Conservation (phyloP, 2,797 vertebrate genomes). For the Periophthalmus magnuspinnatus region DNA sequence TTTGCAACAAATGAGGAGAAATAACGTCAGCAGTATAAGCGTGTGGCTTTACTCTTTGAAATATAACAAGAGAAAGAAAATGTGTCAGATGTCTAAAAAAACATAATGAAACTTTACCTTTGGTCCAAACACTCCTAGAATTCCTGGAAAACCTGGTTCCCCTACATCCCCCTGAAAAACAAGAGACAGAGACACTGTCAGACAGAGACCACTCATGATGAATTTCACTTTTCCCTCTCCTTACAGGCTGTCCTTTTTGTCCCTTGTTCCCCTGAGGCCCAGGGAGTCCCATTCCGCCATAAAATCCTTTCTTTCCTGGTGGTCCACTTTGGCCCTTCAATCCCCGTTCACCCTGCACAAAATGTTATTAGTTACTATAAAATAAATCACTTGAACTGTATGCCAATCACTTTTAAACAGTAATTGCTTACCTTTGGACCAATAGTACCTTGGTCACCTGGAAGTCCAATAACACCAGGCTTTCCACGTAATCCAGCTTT, state of each 20-base stretch:
- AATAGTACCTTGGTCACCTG: constrained; percentile 89
- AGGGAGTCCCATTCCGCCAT: constrained; percentile 87
- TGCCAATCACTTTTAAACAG: too few species aligned
- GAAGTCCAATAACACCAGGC: constrained; percentile 87
- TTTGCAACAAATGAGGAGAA: not conserved
- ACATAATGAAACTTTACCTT: constrained; percentile 70
- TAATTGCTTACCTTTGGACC: constrained; percentile 86
- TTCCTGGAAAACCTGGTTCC: constrained; percentile 90
- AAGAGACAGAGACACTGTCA: not conserved
- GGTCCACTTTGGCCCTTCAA: constrained; percentile 86
- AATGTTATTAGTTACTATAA: not conserved
- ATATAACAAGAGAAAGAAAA: not conserved
- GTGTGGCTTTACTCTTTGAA: not conserved
- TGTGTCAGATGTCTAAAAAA: not conserved
- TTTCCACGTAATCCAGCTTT: constrained; percentile 87
- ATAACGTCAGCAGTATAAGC: not conserved
- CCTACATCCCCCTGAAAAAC: constrained; percentile 87
- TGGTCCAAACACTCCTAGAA: constrained; percentile 91
- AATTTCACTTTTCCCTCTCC: constrained; percentile 51
- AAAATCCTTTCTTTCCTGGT: constrained; percentile 87
- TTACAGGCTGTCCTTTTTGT: constrained; percentile 90
- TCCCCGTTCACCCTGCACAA: constrained; percentile 88
- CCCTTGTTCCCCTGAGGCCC: constrained; percentile 86
- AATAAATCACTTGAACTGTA: not conserved
- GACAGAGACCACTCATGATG: not conserved